These are phyloP conservation scores for Aleiodes sp. DNA, from an alignment of 1,140 invertebrate species.

Conservation along the genomic window DNA sequence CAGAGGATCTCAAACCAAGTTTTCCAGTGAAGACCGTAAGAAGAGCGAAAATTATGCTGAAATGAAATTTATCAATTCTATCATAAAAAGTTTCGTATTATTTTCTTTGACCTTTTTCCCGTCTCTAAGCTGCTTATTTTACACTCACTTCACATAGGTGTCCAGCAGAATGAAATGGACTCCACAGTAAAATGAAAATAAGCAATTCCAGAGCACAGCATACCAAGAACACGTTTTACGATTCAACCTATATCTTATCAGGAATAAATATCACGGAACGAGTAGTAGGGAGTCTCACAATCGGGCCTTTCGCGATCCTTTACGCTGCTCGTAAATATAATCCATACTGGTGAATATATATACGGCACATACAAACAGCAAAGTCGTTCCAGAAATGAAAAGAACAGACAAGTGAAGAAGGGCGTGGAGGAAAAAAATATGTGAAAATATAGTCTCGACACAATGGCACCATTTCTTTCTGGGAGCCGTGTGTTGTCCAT, in stretches of 20 bases:
- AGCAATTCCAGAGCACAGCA: background rate
- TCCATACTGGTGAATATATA: conserved; percentile 31
- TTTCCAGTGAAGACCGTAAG: background rate
- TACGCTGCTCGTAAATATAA: conserved; percentile 55
- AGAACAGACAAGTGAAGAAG: conserved; percentile 13
- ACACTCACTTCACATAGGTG: too few species aligned
- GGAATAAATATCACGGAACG: conserved; percentile 46
- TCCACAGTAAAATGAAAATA: background rate
- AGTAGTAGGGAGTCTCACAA: conserved; percentile 40
- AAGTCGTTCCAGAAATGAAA: conserved; percentile 2
- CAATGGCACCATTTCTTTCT: conserved; percentile 10
- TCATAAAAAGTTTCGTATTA: background rate
- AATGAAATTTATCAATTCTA: background rate
- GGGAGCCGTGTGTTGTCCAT: background rate
- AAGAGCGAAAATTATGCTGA: background rate
- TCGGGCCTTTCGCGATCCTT: conserved; percentile 46
- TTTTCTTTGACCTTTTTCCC: background rate
- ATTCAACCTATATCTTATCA: conserved; percentile 51
- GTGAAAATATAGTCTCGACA: background rate
- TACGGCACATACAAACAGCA: background rate
- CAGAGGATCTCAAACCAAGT: background rate
- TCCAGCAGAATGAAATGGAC: background rate
- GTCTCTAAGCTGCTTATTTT: background rate
- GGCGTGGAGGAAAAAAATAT: background rate
- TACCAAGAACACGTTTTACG: conserved; percentile 25